Base-by-base conservation (phyloP, 2,797 vertebrate genomes). In the Syngnathus acus region DNA sequence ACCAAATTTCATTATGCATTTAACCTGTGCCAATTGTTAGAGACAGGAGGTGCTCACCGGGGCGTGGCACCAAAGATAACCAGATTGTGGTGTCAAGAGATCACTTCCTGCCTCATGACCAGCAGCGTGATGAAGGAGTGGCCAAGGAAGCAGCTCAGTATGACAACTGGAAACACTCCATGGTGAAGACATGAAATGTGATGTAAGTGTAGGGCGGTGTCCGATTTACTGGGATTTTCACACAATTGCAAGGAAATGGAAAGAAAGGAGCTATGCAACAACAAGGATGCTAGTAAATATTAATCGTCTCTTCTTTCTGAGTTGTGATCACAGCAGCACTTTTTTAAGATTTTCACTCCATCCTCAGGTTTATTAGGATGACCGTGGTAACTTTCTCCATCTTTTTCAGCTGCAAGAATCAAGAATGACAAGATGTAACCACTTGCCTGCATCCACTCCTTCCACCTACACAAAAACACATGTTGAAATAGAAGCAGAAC, bases 11-110 rank as follows among this genome's bases (percentile, higher is more conserved):
- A 21, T 60, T 19, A 5, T 9, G 38, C 19, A 40, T n/a, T 40
- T 54, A 54, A 54, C 9, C 51, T 21, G 21, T 54, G 51, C 51
- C 53, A 9, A 42, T 42, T 13, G 21, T 42, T 43, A 21, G 60
- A 62, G 40, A 45, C 40, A 43, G 40, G n/a, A 45, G 60, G 10
- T 13, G 50, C 17, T 64, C 45, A 50, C 43, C 19, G 26, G 32
- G 43, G 62, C 26, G 47, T 64, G 68, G 71, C 70, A 64, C 67
- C 57, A 58, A 39, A 57, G 45, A 32, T 58, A 10, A 54, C 72
- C 86, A 87, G 84, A 87, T 87, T 89, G 84, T 67, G 70, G 81
- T 76, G 84, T 87, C 84, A 85, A 82, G 64, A 85, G 86, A 76
- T 85, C 75, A 69, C 40, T 73, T 9, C 11, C 79, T 78, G 74